phyloP scores from a whole-genome alignment of 2,888 invertebrate genomes.

The Cephus spinipes region DNA sequence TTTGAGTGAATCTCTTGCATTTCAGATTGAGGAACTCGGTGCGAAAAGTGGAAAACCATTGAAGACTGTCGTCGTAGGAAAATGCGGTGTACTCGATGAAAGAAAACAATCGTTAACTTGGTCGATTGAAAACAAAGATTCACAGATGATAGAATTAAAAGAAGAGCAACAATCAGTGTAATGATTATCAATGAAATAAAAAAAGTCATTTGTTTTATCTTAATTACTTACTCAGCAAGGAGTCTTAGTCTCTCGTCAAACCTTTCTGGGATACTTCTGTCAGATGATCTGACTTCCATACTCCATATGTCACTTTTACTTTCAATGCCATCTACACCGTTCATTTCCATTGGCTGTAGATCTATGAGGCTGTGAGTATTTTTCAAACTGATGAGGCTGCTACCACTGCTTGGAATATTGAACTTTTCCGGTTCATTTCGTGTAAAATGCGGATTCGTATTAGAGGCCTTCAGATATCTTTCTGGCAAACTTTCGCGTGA shows the following conservation, averaged over 20 bases:
- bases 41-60: slow-evolving; percentile 52
- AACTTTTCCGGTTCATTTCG: neutral
- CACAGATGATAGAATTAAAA: no score
- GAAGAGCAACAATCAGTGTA: no score
- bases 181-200: no score
- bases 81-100: slow-evolving; percentile 48
- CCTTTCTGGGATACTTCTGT: slow-evolving; percentile 1
- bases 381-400: neutral
- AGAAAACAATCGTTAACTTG: slow-evolving; percentile 18
- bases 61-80: slow-evolving; percentile 48
- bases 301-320: slow-evolving; percentile 3
- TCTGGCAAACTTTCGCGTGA: no score
- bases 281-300: neutral
- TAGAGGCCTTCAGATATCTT: no score
- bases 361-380: neutral
- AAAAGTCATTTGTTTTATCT: no score
- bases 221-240: neutral
- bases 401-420: neutral
- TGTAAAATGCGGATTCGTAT: no score
- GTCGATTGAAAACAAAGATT: neutral
- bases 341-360: neutral
- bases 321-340: neutral
- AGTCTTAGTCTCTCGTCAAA: neutral
- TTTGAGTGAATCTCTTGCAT: slow-evolving; percentile 5
- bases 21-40: slow-evolving; percentile 53